A percentile compares a stretch with the other conserved stretches of the same genome.
These are phyloP conservation scores for Natator depressus DNA, from an alignment of 2,113 vertebrate species.

Conservation along the genomic window DNA sequence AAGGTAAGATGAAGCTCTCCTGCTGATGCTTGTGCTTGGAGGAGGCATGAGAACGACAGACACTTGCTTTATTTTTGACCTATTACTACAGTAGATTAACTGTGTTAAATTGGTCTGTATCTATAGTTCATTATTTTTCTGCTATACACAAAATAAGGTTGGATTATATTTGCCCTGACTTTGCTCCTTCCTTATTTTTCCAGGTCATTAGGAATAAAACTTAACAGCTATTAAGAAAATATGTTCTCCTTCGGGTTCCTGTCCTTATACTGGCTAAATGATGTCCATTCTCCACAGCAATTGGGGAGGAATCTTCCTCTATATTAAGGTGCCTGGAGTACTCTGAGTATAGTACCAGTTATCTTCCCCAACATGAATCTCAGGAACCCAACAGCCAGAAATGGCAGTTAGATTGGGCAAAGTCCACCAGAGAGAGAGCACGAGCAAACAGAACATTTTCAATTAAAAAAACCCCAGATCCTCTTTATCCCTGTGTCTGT, in stretches of 20 bases:
- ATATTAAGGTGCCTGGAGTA: not conserved
- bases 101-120: not conserved
- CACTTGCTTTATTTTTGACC: not conserved
- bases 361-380: not conserved
- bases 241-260: not conserved
- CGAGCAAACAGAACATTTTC: not conserved
- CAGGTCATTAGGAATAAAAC: not conserved
- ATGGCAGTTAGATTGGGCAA: not conserved
- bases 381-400: not conserved
- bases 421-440: not conserved
- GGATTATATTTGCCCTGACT: not conserved
- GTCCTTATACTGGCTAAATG: not conserved
- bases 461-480: not conserved
- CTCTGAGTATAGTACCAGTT: not conserved
- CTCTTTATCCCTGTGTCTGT: not conserved
- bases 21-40: not conserved
- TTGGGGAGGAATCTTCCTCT: not conserved
- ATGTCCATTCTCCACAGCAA: accelerated
- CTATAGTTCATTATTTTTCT: not conserved
- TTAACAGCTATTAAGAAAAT: not conserved
- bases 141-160: not conserved
- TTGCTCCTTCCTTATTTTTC: not conserved
- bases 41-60: not conserved
- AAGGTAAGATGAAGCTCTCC: not conserved
- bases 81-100: not conserved